phyloP scores from a whole-genome alignment of 2,888 invertebrate species.

The Lacanobia oleracea region DNA sequence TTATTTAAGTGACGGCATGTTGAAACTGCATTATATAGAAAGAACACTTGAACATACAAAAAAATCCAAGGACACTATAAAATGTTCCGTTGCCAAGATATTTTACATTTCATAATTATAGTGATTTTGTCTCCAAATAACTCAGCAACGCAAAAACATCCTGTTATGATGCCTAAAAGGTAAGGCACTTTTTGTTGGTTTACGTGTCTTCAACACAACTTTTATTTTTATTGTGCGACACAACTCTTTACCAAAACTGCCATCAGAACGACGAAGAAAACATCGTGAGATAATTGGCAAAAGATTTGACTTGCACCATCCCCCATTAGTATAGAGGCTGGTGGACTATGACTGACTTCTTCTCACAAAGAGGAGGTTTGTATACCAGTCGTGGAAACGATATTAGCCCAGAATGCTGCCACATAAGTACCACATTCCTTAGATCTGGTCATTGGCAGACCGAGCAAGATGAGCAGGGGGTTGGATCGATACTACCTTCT shows the following conservation, averaged over 20 bases:
- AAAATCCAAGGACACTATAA: neutral
- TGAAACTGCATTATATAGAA: neutral
- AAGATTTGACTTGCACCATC: neutral
- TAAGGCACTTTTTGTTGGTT: neutral
- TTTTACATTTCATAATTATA: neutral
- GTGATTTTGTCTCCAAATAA: neutral
- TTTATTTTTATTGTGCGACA: neutral
- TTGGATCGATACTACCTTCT: slow-evolving; percentile 8
- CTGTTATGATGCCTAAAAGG: too few species aligned
- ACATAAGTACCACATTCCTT: too few species aligned
- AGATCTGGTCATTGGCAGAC: neutral
- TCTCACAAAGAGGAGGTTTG: neutral
- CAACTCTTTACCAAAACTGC: neutral
- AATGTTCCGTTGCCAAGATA: too few species aligned
- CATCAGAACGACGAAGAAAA: neutral
- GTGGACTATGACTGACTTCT: neutral
- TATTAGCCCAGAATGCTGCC: too few species aligned
- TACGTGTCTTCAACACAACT: neutral
- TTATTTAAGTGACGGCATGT: neutral
- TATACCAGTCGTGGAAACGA: too few species aligned
- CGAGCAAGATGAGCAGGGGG: neutral
- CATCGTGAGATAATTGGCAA: too few species aligned
- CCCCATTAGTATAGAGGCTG: too few species aligned
- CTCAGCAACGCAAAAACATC: too few species aligned
- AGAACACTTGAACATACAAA: slow-evolving; percentile 6